Evolutionary conservation across 2,797 vertebrate genomes (phyloP).

Genomic region (Enteromius treurensis): DNA sequence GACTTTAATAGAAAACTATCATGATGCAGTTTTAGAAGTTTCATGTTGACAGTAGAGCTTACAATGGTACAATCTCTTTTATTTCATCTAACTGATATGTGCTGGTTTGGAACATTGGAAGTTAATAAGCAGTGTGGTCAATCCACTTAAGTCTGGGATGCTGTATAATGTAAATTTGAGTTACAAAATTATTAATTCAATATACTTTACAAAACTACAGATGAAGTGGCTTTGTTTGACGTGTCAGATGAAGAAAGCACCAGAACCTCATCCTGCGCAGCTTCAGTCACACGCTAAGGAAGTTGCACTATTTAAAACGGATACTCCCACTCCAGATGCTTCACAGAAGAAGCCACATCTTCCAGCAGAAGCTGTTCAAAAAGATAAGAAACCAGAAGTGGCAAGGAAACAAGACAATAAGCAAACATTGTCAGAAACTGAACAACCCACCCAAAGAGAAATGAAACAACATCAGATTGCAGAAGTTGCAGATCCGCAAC

Average conservation of each 20-base stretch:
- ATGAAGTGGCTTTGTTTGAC: constrained; percentile 91
- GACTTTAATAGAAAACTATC: not conserved
- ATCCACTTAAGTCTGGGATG: not conserved
- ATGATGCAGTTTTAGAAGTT: not conserved
- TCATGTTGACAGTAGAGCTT: not conserved
- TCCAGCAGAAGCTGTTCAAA: not conserved
- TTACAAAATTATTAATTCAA: not conserved
- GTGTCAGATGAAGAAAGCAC: constrained; percentile 91
- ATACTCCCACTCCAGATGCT: constrained; percentile 61
- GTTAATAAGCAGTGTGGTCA: not conserved
- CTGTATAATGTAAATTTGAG: not conserved
- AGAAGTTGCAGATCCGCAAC: constrained; percentile 64
- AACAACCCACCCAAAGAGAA: constrained; percentile 28
- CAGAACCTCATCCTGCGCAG: constrained; percentile 56
- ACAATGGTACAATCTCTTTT: not conserved
- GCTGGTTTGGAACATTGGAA: not conserved
- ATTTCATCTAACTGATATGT: not conserved
- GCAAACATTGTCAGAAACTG: not conserved
- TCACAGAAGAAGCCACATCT: constrained; percentile 45
- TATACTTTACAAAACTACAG: constrained; percentile 63
- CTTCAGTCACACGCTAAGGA: constrained; percentile 57
- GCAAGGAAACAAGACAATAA: constrained; percentile 3
- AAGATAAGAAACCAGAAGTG: constrained; percentile 8
- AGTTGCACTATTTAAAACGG: constrained; percentile 71
- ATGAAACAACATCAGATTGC: constrained; percentile 61